Evolutionary conservation across 2,888 invertebrate species (phyloP).

Genomic region (Dynastes tityus): DNA sequence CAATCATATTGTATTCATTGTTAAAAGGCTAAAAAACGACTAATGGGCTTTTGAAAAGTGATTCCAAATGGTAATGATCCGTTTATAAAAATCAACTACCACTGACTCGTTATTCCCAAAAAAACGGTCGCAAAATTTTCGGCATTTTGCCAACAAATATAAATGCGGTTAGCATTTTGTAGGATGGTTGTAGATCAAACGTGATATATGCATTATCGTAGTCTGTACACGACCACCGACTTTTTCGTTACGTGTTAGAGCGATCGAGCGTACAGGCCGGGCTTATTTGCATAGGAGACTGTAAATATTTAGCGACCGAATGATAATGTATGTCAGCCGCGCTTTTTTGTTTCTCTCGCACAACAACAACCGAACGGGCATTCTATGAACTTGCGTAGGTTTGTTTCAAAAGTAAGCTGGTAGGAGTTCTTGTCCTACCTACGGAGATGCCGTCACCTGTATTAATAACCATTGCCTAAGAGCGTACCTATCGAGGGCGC

Average conservation of each 20-base stretch:
- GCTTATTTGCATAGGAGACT: constrained; percentile 39
- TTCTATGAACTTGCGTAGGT: constrained; percentile 42
- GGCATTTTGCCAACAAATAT: constrained; percentile 19
- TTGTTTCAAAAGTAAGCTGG: constrained; percentile 49
- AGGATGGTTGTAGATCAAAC: constrained; percentile 9
- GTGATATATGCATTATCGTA: constrained; percentile 11
- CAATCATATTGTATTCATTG: too few species aligned
- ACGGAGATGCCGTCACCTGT: constrained; percentile 43
- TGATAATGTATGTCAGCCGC: constrained; percentile 42
- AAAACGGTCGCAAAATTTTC: not conserved
- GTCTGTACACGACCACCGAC: not conserved
- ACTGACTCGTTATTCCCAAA: not conserved
- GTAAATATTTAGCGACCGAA: constrained; percentile 41
- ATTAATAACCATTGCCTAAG: constrained; percentile 40
- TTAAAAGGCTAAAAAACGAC: not conserved
- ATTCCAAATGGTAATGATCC: not conserved
- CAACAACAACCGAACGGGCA: constrained; percentile 19
- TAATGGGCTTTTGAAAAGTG: not conserved
- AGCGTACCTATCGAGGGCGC: constrained; percentile 15
- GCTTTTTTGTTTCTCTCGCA: constrained; percentile 28
- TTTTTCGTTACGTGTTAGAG: constrained; percentile 17
- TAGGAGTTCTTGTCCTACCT: constrained; percentile 47
- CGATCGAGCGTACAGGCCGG: constrained; percentile 1
- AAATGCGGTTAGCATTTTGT: constrained; percentile 11
- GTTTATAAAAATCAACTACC: not conserved